phyloP scores from a whole-genome alignment of 1,140 invertebrate species.

The Drosophila biarmipes region DNA sequence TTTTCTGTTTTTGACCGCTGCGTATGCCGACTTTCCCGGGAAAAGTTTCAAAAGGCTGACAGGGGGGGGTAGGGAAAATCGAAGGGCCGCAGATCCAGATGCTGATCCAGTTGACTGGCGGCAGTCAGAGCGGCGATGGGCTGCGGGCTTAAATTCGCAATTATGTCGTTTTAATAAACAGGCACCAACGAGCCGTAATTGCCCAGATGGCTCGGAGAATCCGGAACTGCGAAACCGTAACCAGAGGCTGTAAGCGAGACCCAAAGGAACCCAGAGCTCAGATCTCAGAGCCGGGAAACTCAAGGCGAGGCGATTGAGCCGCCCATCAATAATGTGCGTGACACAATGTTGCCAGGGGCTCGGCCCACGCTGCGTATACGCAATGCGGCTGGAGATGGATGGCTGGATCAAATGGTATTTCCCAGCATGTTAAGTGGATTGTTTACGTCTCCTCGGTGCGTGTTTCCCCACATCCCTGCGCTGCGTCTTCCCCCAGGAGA shows the following conservation, averaged over 20 bases:
- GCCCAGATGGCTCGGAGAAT: conserved; percentile 47
- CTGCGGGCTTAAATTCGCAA: conserved; percentile 67
- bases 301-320: conserved; percentile 46
- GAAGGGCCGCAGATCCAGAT: conserved; percentile 37
- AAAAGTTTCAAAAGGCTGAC: conserved; percentile 53
- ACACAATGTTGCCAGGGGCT: conserved; percentile 61
- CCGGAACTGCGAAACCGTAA: background rate
- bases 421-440: conserved; percentile 76
- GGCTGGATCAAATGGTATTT: conserved; percentile 78
- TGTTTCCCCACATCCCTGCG: background rate
- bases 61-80: conserved; percentile 4
- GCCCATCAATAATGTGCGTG: conserved; percentile 73
- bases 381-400: conserved; percentile 67
- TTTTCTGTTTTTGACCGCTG: conserved; percentile 38
- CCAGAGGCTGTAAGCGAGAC: conserved; percentile 37
- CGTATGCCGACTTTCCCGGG: conserved; percentile 20
- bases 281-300: conserved; percentile 10
- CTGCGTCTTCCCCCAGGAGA: conserved; percentile 4
- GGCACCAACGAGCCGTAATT: conserved; percentile 56
- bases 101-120: conserved; percentile 41
- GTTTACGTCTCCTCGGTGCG: conserved; percentile 53
- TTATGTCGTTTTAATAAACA: conserved; percentile 80
- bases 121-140: conserved; percentile 27
- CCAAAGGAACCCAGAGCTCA: background rate
- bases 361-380: conserved; percentile 53